A percentile compares a stretch with the other conserved stretches of the same genome.
phyloP scores from a whole-genome alignment of 2,113 vertebrate genomes.

The Gasterosteus nipponicus region DNA sequence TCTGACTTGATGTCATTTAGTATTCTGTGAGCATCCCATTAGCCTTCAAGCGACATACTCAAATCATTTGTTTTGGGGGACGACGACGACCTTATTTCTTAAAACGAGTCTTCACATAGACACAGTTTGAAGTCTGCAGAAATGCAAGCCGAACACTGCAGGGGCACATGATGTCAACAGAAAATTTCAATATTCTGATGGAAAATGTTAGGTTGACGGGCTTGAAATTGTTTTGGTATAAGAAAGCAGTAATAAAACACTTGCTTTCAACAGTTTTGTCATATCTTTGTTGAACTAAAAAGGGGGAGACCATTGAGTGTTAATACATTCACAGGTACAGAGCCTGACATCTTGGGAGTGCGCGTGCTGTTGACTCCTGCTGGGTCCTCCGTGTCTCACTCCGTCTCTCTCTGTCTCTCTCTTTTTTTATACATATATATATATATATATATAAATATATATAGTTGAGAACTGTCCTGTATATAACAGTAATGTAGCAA shows the following conservation, averaged over 20 bases:
- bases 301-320: conserved; percentile 50
- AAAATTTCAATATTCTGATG: conserved; percentile 43
- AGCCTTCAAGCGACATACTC: conserved; percentile 35
- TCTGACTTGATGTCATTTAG: conserved; percentile 56
- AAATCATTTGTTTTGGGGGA: conserved; percentile 30
- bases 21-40: conserved; percentile 59
- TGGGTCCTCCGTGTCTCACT: conserved; percentile 78
- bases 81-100: conserved; percentile 28
- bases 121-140: conserved; percentile 37
- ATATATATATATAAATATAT: conserved; percentile 82
- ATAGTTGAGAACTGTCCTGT: conserved; percentile 91
- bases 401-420: conserved; percentile 58
- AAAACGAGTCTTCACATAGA: conserved; percentile 23
- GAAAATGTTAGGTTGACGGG: conserved; percentile 52
- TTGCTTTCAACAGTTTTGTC: conserved; percentile 57
- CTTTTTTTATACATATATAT: conserved; percentile 58
- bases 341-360: conserved; percentile 70
- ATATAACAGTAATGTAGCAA: conserved; percentile 97
- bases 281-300: conserved; percentile 61
- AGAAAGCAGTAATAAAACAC: conserved; percentile 53
- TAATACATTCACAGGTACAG: conserved; percentile 62
- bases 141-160: conserved; percentile 30
- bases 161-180: conserved; percentile 41
- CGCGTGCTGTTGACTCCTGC: conserved; percentile 63
- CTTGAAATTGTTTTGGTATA: conserved; percentile 54